Evolutionary conservation across 1,140 invertebrate species (phyloP).

Genomic region (Nasonia longicornis): DNA sequence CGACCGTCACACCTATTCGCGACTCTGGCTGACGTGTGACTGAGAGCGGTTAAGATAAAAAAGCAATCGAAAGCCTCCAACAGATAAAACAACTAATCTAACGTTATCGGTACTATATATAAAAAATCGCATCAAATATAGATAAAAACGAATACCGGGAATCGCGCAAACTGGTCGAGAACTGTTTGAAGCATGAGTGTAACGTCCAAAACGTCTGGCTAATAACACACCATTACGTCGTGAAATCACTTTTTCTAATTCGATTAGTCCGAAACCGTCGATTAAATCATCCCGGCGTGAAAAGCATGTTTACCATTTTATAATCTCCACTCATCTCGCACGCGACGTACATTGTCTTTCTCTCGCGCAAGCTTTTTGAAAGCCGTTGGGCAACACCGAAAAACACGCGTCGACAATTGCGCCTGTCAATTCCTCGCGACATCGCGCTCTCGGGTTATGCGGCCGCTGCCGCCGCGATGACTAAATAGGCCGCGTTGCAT

Average conservation of each 20-base stretch:
- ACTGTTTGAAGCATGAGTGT: too few species aligned
- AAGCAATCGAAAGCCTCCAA: not conserved
- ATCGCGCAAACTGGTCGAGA: too few species aligned
- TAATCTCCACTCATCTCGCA: not conserved
- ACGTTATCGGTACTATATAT: not conserved
- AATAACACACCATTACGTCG: not conserved
- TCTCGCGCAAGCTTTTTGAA: not conserved
- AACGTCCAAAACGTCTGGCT: not conserved
- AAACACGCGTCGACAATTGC: constrained; percentile 22
- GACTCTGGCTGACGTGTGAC: not conserved
- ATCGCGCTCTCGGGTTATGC: not conserved
- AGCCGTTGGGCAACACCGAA: constrained; percentile 3
- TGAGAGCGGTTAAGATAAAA: not conserved
- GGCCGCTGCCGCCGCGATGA: not conserved
- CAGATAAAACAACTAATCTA: not conserved
- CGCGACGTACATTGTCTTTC: not conserved
- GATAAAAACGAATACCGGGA: too few species aligned
- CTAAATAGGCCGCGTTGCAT: constrained; percentile 27
- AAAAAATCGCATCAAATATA: too few species aligned
- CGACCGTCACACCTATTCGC: not conserved
- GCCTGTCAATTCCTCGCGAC: constrained; percentile 12
- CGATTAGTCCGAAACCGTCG: not conserved
- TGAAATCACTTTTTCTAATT: not conserved
- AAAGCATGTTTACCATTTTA: not conserved
- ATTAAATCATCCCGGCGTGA: not conserved